Base-by-base conservation (phyloP, 92 coral and sea anemone genomes). In the Epizoanthus scotinus region DNA sequence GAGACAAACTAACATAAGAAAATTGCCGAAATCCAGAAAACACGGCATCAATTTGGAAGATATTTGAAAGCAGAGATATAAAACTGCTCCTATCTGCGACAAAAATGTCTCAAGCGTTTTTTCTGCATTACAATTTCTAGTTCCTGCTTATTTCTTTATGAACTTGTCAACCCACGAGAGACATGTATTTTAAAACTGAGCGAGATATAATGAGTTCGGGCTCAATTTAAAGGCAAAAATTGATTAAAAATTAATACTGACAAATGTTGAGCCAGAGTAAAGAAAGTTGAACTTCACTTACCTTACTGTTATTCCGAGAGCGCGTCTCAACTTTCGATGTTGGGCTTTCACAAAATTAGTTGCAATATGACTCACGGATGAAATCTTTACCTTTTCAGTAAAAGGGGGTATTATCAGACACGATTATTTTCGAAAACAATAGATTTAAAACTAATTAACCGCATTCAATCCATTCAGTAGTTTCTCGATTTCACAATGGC, bases 371-470 rank as follows among this genome's bases (percentile, higher is more conserved):
- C 20, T 10, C 26, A 67, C 0, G 31, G 22, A 8, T 34, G 20
- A 18, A 50, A 31, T 13, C 28, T 58, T 34, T 74, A 28, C 8
- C 19, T 19, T 31, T 74, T 74, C 54, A 74, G 80, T 58, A 20
- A 54, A 58, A 20, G 8, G 10, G n/a, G 7, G 34, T 52, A 57
- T 36, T 57, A 57, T 12, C 28, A 40, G 25, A 17, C 22, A 31
- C 31, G 14, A 10, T n/a, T 36, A 56, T 18, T 74, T 25, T 36
- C 18, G 31, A 31, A 53, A 74, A 57, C 67, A 74, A 74, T 74
- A 74, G 21, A 19, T 29, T 12, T 8, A 21, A 72, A 34, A 36
- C 29, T 74, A 74, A 74, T 74, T 74, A 27, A 74, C 65, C 26
- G 34, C 67, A 28, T 29, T 57, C 60, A 18, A 12, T n/a, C 8